Evolutionary conservation across 1,140 invertebrate species (phyloP), one percentile per base, ranked within the genome.

Genomic region (Drosophila nikananu): DNA sequence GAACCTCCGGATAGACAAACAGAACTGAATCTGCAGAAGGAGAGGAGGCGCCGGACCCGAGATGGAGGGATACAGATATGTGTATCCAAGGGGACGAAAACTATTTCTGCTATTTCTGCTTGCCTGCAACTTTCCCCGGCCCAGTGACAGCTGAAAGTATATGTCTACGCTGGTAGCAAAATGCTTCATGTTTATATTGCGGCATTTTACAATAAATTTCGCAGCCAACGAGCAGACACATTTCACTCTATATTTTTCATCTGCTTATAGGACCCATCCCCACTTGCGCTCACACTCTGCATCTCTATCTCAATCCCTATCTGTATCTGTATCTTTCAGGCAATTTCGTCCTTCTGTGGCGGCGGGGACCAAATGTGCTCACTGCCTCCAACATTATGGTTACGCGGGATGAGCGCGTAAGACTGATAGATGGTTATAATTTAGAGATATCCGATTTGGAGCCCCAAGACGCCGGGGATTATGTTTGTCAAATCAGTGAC

Each of bases 321-420:
- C n/a, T 46, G 55, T 63, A 58, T 65, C 39, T 68, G 57, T 58
- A 37, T 70, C 42, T 64, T 42, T 79, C 90, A 96, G 95, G 95
- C 30, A 94, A 94, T 21, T 94, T 95, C 71, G 95, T 96, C 27
- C 87, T 96, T 32, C 93, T 96, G 39, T 96, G 95, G 95, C 94
- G 95, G 58, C 93, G 95, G 59, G 95, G 95, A 17, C 94, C 94
- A 41, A 94, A 95, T 15, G 95, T 96, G 5, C 93, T 96, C 49
- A 95, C 95, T 9, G 95, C 95, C 5, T 95, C 95, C 46, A 95
- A 95, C 61, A 94, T 96, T n/a, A 96, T 95, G 95, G 95, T 96
- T 57, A 95, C 95, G 21, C 93, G 95, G 48, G 95, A 96, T 92
- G 94, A 95, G 68, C 91, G 95, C 64, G 95, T 96, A 92, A 93